phyloP scores from a whole-genome alignment of 1,140 invertebrate species.

The Psix sp. region DNA sequence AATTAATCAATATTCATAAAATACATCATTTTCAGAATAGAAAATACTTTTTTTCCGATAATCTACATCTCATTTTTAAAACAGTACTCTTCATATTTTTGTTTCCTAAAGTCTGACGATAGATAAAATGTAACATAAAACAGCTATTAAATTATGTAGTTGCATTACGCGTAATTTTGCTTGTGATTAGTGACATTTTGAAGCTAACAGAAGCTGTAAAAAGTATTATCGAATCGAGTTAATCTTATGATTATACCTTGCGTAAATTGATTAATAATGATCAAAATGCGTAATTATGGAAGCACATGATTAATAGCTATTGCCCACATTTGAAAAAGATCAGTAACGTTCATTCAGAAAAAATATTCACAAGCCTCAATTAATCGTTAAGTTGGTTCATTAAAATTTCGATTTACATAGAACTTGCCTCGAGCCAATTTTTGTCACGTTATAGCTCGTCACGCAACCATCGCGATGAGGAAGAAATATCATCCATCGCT shows the following conservation, averaged over 20 bases:
- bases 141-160: too few relatives aligned
- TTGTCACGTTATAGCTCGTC: slow-evolving; percentile 21
- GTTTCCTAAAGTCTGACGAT: too few relatives aligned
- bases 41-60: too few relatives aligned
- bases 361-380: slow-evolving; percentile 33
- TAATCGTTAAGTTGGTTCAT: slow-evolving; percentile 46
- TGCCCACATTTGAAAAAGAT: slow-evolving; percentile 30
- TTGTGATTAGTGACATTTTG: slow-evolving; percentile 41
- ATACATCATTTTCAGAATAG: too few relatives aligned
- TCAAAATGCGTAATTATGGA: slow-evolving; percentile 57
- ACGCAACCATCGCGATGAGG: slow-evolving; percentile 15
- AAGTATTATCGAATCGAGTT: slow-evolving; percentile 29
- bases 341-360: slow-evolving; percentile 47
- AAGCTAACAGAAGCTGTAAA: slow-evolving; percentile 44
- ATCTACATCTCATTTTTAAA: too few relatives aligned
- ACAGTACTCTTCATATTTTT: too few relatives aligned
- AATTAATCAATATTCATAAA: too few relatives aligned
- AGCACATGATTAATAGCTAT: slow-evolving; percentile 55
- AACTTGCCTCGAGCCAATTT: slow-evolving; percentile 13
- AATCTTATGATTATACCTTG: slow-evolving; percentile 45
- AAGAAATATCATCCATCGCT: too few relatives aligned
- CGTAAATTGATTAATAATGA: slow-evolving; percentile 42
- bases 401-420: slow-evolving; percentile 51
- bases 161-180: slow-evolving; percentile 36
- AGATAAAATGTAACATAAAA: too few relatives aligned